These are phyloP conservation scores for Falcunculus frontatus DNA, from an alignment of 2,113 vertebrate species.

Conservation along the genomic window DNA sequence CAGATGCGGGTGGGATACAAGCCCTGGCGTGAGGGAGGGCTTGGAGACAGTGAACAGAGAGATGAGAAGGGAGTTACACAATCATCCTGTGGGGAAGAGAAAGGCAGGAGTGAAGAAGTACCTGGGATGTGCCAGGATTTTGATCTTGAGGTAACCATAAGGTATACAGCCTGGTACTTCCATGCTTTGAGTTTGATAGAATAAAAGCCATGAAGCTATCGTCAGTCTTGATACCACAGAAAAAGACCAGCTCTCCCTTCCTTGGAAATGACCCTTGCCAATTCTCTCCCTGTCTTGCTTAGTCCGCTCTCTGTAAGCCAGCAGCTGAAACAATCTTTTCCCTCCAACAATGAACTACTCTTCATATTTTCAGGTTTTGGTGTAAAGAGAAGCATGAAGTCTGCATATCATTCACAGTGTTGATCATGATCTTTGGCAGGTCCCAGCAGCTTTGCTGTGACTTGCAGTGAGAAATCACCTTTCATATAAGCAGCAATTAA, in stretches of 20 bases:
- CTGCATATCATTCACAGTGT: neutral
- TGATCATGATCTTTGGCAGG: neutral
- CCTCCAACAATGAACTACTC: neutral
- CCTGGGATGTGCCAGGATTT: neutral
- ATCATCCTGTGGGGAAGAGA: neutral
- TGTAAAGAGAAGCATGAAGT: neutral
- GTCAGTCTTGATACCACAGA: neutral
- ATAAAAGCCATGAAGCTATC: neutral
- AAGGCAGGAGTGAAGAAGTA: neutral
- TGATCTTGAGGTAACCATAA: neutral
- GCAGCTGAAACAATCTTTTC: neutral
- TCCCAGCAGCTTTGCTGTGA: neutral
- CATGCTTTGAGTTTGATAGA: neutral
- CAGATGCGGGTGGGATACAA: neutral
- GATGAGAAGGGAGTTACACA: neutral
- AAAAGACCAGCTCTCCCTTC: neutral
- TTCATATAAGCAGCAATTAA: neutral
- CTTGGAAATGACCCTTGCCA: neutral
- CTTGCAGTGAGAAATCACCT: neutral
- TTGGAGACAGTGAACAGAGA: neutral
- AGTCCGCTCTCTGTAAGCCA: neutral
- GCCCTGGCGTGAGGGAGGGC: neutral
- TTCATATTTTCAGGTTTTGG: neutral
- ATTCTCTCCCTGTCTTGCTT: neutral
- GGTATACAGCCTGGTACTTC: neutral